Percentiles rank a stretch among this genome's conserved stretches.
Evolutionary conservation across 2,888 invertebrate species (phyloP).

Genomic region (Oxytorus armatus): DNA sequence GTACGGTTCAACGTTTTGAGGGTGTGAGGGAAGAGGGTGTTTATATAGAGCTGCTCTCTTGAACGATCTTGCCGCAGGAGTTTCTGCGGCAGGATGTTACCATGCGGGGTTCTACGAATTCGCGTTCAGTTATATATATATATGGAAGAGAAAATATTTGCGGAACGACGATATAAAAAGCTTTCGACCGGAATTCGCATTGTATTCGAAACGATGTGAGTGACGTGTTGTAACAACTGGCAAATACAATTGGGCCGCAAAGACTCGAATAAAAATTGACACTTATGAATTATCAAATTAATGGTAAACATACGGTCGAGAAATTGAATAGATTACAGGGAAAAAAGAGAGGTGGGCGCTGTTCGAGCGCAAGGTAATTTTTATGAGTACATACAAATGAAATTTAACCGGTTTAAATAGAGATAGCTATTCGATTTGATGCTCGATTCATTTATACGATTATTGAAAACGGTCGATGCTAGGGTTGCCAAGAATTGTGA

Average conservation of each 20-base stretch:
- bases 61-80: conserved; percentile 47
- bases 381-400: not conserved
- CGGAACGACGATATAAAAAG: conserved; percentile 8
- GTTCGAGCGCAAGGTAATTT: not conserved
- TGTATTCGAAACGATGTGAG: not conserved
- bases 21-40: not conserved
- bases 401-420: too few relatives aligned
- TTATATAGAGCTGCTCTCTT: conserved; percentile 23
- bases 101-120: conserved; percentile 40
- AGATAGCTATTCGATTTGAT: too few relatives aligned
- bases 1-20: conserved; percentile 41
- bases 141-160: conserved; percentile 41
- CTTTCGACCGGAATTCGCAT: conserved; percentile 32
- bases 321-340: not conserved
- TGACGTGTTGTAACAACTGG: conserved; percentile 9
- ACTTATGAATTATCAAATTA: conserved; percentile 38
- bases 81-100: conserved; percentile 43
- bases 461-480: too few relatives aligned
- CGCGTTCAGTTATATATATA: conserved; percentile 46
- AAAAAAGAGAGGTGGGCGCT: not conserved
- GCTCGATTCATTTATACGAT: too few relatives aligned
- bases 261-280: conserved; percentile 14
- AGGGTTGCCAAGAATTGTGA: too few relatives aligned
- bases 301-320: conserved; percentile 11
- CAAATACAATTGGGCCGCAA: conserved; percentile 26